phyloP scores from a whole-genome alignment of 2,797 vertebrate species.

The Brachymystax lenok region DNA sequence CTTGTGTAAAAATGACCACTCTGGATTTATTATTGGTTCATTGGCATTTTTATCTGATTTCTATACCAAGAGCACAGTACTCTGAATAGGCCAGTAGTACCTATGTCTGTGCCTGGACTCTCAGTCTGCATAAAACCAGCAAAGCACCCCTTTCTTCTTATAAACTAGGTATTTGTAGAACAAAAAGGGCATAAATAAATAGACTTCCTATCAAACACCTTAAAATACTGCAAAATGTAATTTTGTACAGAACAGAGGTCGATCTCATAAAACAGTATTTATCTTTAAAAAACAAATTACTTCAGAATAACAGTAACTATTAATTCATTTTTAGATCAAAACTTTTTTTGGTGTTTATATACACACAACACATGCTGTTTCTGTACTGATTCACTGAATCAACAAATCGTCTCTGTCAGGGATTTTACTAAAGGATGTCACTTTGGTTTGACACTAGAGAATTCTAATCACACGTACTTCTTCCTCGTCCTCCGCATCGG shows the following conservation, averaged over 20 bases:
- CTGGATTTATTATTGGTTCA: background rate
- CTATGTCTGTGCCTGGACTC: background rate
- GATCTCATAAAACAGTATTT: background rate
- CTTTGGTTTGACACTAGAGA: conserved; percentile 30
- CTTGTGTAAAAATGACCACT: background rate
- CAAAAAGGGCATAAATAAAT: background rate
- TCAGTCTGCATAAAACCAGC: too few species aligned
- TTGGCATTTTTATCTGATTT: background rate
- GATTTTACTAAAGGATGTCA: background rate
- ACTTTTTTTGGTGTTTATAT: background rate
- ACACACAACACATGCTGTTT: background rate
- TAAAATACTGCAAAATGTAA: background rate
- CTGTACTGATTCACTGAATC: background rate
- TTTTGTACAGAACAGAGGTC: background rate
- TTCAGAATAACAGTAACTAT: background rate
- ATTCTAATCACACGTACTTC: conserved; percentile 74
- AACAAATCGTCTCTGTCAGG: background rate
- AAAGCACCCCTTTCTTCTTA: too few species aligned
- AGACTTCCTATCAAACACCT: background rate
- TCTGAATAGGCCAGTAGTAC: background rate
- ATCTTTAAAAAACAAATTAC: background rate
- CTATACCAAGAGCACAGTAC: background rate
- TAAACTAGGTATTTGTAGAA: background rate
- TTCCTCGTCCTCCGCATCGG: conserved; percentile 70
- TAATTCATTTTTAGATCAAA: background rate